Evolutionary conservation across 2,888 invertebrate species (phyloP).

Genomic region (Heterodera filipjevi): DNA sequence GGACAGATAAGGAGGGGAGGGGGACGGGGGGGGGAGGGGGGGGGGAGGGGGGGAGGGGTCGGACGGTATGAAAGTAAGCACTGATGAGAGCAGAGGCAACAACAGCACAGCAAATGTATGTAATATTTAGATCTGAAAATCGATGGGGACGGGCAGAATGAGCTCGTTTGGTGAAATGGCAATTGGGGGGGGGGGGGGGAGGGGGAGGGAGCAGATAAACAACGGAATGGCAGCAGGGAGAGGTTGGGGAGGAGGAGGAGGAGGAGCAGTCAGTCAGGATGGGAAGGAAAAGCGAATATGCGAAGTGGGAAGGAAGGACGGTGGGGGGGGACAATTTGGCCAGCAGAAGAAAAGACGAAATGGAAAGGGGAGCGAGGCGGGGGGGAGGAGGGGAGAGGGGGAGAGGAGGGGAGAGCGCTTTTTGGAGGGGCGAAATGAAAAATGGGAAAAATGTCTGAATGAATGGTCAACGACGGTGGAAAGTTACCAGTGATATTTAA

Average conservation of each 20-base stretch:
- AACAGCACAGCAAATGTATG: slow-evolving; percentile 15
- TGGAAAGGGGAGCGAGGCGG: background rate
- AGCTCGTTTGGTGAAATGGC: slow-evolving; percentile 14
- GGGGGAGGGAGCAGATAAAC: background rate
- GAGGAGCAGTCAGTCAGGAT: slow-evolving; percentile 2
- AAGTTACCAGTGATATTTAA: background rate
- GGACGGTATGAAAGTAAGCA: slow-evolving; percentile 10
- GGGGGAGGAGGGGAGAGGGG: background rate
- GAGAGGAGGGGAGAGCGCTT: background rate
- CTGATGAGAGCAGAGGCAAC: slow-evolving; percentile 4
- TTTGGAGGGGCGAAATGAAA: slow-evolving; percentile 12
- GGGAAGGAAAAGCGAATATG: slow-evolving; percentile 17
- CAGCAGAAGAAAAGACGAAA: slow-evolving; percentile 2
- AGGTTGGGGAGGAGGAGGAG: background rate
- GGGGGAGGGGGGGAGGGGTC: background rate
- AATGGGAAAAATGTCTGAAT: background rate
- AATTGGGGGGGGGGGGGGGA: slow-evolving; percentile 13
- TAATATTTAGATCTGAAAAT: slow-evolving; percentile 12
- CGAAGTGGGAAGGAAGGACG: background rate
- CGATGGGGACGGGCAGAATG: background rate
- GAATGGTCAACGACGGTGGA: background rate
- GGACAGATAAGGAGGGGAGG: slow-evolving; percentile 8
- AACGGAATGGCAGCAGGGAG: slow-evolving; percentile 16
- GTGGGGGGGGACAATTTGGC: slow-evolving; percentile 12
- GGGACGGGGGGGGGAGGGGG: background rate